Conservation (phyloP, 1,140 invertebrate genomes). For the Geopemphigus sp. region DNA sequence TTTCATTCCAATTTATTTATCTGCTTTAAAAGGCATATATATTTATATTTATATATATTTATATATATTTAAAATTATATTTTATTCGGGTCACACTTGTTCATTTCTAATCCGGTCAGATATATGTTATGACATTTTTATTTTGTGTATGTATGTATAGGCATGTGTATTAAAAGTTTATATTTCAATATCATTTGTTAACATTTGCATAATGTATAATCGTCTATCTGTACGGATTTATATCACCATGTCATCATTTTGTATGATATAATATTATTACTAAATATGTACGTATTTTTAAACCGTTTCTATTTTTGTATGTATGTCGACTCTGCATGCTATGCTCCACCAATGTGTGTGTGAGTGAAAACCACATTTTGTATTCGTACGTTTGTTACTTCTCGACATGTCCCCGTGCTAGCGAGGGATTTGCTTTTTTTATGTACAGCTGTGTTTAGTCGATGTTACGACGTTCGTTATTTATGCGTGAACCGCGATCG, state of each 20-base stretch:
- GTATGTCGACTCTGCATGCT: too few species aligned
- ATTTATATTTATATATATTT: too few species aligned
- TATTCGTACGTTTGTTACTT: too few species aligned
- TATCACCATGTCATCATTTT: constrained; percentile 1
- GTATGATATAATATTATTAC: constrained; percentile 3
- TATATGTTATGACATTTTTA: neutral
- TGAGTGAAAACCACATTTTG: too few species aligned
- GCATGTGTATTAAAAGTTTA: constrained; percentile 9
- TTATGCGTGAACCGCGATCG: too few species aligned
- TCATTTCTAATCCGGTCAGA: neutral
- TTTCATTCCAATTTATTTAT: neutral
- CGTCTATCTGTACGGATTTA: neutral
- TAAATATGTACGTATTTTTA: neutral
- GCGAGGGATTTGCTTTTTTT: too few species aligned
- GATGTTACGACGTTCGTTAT: too few species aligned
- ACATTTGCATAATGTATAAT: neutral
- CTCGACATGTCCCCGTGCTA: too few species aligned
- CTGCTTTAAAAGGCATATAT: neutral
- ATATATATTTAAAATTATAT: too few species aligned
- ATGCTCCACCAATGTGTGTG: too few species aligned
- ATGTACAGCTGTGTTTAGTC: too few species aligned
- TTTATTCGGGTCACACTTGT: constrained; percentile 8
- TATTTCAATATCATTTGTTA: constrained; percentile 18
- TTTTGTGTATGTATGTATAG: constrained; percentile 1
- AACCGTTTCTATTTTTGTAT: too few species aligned